phyloP scores from a whole-genome alignment of 2,888 invertebrate genomes.

The Xestoiulus laeticollis region DNA sequence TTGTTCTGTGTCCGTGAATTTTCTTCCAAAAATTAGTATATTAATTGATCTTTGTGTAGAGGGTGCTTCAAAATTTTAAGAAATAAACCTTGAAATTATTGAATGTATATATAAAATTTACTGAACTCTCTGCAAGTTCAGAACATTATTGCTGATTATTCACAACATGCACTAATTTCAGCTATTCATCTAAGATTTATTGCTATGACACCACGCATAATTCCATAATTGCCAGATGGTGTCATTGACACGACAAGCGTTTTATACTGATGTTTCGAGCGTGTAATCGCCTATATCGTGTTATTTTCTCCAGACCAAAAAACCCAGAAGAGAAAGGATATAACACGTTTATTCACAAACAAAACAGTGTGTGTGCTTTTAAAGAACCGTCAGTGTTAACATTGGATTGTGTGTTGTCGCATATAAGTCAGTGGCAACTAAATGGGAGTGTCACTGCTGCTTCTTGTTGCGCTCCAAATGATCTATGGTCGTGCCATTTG shows the following conservation, averaged over 20 bases:
- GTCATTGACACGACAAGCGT: background rate
- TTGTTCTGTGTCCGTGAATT: too few relatives aligned
- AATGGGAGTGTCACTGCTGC: constrained; percentile 21
- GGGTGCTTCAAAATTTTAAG: too few relatives aligned
- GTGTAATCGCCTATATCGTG: background rate
- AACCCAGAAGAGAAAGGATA: background rate
- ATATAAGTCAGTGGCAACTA: constrained; percentile 40
- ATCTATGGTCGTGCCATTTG: constrained; percentile 42
- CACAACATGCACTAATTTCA: background rate
- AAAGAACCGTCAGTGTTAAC: background rate
- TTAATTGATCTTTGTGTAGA: too few relatives aligned
- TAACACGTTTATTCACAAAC: background rate
- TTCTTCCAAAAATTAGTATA: too few relatives aligned
- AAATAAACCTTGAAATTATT: too few relatives aligned
- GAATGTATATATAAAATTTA: too few relatives aligned
- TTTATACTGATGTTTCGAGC: background rate
- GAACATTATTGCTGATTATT: background rate
- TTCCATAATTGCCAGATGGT: background rate
- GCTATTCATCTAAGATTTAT: background rate
- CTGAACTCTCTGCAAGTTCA: background rate
- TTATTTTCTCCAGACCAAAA: background rate
- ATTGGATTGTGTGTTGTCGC: background rate
- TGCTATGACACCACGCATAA: background rate
- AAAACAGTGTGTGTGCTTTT: background rate
- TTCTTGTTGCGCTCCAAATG: background rate